phyloP scores from a whole-genome alignment of 2,888 invertebrate species.

The Sesia bembeciformis region DNA sequence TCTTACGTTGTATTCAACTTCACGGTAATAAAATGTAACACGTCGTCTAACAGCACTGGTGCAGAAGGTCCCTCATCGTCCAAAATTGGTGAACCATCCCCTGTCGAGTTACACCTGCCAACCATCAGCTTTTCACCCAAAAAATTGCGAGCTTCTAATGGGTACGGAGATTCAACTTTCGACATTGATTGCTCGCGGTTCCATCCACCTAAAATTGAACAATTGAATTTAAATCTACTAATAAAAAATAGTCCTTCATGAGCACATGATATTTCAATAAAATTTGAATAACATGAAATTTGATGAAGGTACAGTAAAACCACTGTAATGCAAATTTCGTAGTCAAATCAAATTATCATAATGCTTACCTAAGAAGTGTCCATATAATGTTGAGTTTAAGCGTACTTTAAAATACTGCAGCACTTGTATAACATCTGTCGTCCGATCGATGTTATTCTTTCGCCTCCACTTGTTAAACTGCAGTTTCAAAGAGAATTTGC shows the following conservation, averaged over 20 bases:
- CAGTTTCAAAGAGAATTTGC: slow-evolving; percentile 25
- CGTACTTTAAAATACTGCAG: slow-evolving; percentile 61
- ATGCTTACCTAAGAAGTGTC: slow-evolving; percentile 42
- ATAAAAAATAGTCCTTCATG: background rate
- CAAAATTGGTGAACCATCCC: slow-evolving; percentile 33
- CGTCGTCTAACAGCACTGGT: slow-evolving; percentile 61
- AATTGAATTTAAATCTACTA: background rate
- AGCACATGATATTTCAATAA: no score
- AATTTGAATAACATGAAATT: no score
- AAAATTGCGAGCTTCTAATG: slow-evolving; percentile 54
- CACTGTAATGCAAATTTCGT: no score
- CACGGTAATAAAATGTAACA: slow-evolving; percentile 51
- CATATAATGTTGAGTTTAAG: slow-evolving; percentile 52
- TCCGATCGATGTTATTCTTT: slow-evolving; percentile 8
- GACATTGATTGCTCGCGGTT: slow-evolving; percentile 40
- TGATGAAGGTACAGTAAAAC: no score
- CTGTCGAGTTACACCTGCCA: slow-evolving; percentile 62
- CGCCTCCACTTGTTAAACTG: slow-evolving; percentile 19
- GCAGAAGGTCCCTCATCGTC: slow-evolving; percentile 63
- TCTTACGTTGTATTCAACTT: slow-evolving; percentile 60
- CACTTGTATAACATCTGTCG: slow-evolving; percentile 24
- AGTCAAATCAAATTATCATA: background rate
- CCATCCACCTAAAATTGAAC: slow-evolving; percentile 40
- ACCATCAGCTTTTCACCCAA: slow-evolving; percentile 52
- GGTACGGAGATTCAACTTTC: slow-evolving; percentile 36